Percentiles rank a stretch among this genome's conserved stretches.
Evolutionary conservation across 2,888 invertebrate genomes (phyloP).

Genomic region (Trichopoda pennipes): DNA sequence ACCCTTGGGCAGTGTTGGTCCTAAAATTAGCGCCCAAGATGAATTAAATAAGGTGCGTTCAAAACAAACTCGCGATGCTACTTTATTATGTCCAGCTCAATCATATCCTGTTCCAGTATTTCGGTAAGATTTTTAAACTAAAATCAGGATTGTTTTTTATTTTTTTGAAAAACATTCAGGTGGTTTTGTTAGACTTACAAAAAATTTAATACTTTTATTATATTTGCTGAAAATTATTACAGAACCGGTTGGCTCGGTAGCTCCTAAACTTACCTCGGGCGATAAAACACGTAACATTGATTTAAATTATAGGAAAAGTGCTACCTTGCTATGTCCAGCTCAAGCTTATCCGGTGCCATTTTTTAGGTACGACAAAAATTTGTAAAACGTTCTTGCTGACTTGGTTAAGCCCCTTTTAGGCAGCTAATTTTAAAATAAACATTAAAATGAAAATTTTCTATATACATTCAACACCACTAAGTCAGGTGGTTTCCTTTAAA

Average conservation of each 20-base stretch:
- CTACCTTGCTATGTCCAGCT: slow-evolving; percentile 84
- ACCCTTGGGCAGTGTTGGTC: slow-evolving; percentile 82
- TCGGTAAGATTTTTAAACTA: slow-evolving; percentile 80
- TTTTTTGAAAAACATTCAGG: slow-evolving; percentile 57
- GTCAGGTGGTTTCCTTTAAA: background rate
- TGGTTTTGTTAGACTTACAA: slow-evolving; percentile 55
- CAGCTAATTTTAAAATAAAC: no score
- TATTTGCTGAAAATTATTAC: slow-evolving; percentile 15
- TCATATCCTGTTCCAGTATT: slow-evolving; percentile 86
- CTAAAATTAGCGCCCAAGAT: slow-evolving; percentile 87
- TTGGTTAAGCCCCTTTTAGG: no score
- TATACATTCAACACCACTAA: background rate
- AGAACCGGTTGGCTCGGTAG: slow-evolving; percentile 80
- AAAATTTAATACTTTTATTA: background rate
- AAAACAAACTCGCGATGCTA: slow-evolving; percentile 66
- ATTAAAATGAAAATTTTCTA: no score
- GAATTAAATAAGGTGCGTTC: slow-evolving; percentile 76
- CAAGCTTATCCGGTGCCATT: slow-evolving; percentile 86
- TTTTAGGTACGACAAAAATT: slow-evolving; percentile 82
- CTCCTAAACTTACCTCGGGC: slow-evolving; percentile 86
- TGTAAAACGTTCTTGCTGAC: background rate
- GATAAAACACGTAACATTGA: slow-evolving; percentile 82
- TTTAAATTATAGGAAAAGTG: slow-evolving; percentile 69
- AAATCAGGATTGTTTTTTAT: background rate
- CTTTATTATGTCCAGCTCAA: slow-evolving; percentile 85